phyloP scores from a whole-genome alignment of 2,113 vertebrate genomes.

The Ancistrus triradiatus region DNA sequence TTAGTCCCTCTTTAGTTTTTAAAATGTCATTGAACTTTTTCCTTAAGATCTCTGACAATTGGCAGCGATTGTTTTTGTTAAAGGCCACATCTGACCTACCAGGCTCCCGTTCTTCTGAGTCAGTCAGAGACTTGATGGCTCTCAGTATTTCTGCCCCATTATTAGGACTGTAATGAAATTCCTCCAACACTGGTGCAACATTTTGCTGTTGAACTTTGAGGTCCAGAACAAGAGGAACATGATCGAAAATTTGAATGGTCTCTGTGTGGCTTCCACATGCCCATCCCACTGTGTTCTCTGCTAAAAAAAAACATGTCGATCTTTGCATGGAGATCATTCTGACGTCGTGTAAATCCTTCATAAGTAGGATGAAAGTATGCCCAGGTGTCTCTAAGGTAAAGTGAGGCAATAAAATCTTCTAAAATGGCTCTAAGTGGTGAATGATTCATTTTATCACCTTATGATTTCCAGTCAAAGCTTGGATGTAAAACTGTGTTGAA shows the following conservation, averaged over 20 bases:
- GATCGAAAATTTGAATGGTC: background rate
- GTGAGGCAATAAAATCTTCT: no score
- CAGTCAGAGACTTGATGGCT: no score
- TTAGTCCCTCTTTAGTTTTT: background rate
- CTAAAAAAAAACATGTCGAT: conserved; percentile 30
- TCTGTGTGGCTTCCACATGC: background rate
- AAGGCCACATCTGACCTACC: fast-evolving
- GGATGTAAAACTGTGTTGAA: no score
- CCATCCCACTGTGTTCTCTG: no score
- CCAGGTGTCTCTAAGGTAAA: no score
- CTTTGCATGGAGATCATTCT: background rate
- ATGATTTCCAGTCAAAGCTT: conserved; percentile 12
- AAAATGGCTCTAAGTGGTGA: no score
- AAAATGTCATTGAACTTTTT: no score
- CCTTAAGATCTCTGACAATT: background rate
- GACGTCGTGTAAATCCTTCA: background rate
- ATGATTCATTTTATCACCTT: no score
- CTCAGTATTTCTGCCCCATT: conserved; percentile 18
- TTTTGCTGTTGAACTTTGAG: background rate
- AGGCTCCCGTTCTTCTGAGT: background rate
- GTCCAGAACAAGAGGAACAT: no score
- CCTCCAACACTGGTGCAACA: background rate
- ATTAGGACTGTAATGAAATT: background rate
- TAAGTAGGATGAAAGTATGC: background rate
- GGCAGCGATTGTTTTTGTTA: background rate